Percentiles rank a stretch among this genome's conserved stretches.
Conservation (phyloP, 2,797 vertebrate genomes). For the Chloroceryle amazona region DNA sequence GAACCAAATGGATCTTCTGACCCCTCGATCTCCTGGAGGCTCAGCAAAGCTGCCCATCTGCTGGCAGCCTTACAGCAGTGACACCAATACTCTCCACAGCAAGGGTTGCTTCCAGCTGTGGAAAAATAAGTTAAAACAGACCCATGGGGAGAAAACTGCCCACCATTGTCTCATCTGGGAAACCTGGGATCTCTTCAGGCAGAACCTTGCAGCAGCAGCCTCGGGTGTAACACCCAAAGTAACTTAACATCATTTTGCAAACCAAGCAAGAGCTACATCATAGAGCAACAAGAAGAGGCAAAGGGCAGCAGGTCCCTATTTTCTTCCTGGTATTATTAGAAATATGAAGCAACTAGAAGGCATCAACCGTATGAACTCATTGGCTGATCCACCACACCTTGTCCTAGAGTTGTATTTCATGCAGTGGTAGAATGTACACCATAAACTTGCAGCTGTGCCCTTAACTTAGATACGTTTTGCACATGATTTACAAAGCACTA, state of each 20-base stretch:
- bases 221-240: background rate
- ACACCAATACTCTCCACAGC: background rate
- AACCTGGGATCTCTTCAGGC: background rate
- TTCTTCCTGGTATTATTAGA: background rate
- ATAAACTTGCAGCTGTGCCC: background rate
- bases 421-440: accelerated
- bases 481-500: background rate
- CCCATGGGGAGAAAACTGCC: background rate
- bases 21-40: background rate
- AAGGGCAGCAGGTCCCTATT: background rate
- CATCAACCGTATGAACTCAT: background rate
- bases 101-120: background rate
- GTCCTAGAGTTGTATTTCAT: accelerated
- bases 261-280: background rate
- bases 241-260: background rate
- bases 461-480: background rate
- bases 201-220: background rate
- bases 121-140: background rate
- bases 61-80: background rate
- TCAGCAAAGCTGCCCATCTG: background rate
- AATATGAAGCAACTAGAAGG: background rate
- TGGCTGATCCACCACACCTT: background rate
- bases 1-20: background rate
- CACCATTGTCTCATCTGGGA: accelerated
- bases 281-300: background rate